Evolutionary conservation across 2,888 invertebrate species (phyloP).

Genomic region (Cheilosia variabilis): DNA sequence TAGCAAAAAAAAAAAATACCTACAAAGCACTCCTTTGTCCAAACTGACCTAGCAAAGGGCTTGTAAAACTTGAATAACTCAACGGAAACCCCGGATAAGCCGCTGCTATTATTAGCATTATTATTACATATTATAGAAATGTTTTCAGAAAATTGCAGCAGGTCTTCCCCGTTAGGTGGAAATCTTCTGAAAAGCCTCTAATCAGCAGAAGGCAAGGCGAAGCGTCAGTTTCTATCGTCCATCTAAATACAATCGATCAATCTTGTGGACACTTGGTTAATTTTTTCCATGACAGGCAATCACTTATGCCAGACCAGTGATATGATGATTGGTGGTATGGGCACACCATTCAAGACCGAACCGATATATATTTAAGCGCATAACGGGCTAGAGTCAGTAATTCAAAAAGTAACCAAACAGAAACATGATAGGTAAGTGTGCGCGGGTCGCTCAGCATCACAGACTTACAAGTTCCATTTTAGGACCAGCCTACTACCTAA

Average conservation of each 20-base stretch:
- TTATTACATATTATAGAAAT: too few relatives aligned
- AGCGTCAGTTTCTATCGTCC: background rate
- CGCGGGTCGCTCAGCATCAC: background rate
- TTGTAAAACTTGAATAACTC: too few relatives aligned
- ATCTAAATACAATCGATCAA: background rate
- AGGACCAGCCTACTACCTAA: conserved; percentile 35
- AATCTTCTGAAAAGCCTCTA: too few relatives aligned
- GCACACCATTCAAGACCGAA: background rate
- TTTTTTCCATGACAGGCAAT: conserved; percentile 9
- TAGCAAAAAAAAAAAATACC: too few relatives aligned
- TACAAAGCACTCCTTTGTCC: too few relatives aligned
- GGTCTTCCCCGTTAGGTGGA: too few relatives aligned
- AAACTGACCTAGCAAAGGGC: too few relatives aligned
- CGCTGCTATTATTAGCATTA: too few relatives aligned
- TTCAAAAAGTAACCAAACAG: conserved; percentile 32
- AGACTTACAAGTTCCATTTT: background rate
- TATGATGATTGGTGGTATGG: background rate
- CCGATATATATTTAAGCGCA: conserved; percentile 56
- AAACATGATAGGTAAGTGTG: conserved; percentile 58
- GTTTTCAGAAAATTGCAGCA: too few relatives aligned
- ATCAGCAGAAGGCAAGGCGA: background rate
- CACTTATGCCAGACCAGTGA: conserved; percentile 12
- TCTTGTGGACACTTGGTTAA: background rate
- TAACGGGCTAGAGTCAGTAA: conserved; percentile 28
- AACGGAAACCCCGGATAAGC: too few relatives aligned